Conservation (phyloP, 2,888 invertebrate species). For the Holacanthella duospinosa region DNA sequence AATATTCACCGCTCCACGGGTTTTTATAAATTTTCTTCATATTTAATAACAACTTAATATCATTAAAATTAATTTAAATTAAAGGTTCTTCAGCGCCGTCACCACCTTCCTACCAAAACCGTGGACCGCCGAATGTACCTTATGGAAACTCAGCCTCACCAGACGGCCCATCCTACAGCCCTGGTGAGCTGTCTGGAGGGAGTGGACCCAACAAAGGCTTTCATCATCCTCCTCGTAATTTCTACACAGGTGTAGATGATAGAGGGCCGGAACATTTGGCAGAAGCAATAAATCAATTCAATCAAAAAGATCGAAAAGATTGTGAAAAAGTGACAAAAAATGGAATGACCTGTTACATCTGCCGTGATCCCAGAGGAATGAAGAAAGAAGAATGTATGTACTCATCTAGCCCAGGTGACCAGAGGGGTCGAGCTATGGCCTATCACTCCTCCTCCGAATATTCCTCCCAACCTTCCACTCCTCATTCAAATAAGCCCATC, state of each 20-base stretch:
- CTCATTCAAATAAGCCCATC: constrained; percentile 22
- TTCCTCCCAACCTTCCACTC: constrained; percentile 28
- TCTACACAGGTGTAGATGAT: background rate
- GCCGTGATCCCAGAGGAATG: constrained; percentile 56
- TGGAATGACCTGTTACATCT: constrained; percentile 66
- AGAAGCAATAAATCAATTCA: constrained; percentile 60
- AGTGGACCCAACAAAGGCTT: background rate
- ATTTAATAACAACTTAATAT: no score
- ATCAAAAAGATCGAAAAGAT: constrained; percentile 55
- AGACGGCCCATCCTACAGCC: background rate
- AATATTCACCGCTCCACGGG: no score
- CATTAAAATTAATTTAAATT: background rate
- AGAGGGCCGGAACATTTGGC: constrained; percentile 48
- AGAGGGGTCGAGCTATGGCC: constrained; percentile 54
- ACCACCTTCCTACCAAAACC: background rate
- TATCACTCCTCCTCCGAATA: constrained; percentile 56
- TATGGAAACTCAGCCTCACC: background rate
- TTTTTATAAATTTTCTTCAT: no score
- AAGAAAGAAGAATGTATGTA: constrained; percentile 71
- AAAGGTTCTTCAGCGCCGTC: background rate
- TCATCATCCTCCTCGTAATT: background rate
- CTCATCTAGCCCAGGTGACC: constrained; percentile 58
- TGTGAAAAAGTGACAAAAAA: constrained; percentile 62
- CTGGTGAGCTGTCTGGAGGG: background rate
- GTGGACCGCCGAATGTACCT: background rate